phyloP scores from a whole-genome alignment of 2,113 vertebrate genomes.

The Heterochromis multidens region DNA sequence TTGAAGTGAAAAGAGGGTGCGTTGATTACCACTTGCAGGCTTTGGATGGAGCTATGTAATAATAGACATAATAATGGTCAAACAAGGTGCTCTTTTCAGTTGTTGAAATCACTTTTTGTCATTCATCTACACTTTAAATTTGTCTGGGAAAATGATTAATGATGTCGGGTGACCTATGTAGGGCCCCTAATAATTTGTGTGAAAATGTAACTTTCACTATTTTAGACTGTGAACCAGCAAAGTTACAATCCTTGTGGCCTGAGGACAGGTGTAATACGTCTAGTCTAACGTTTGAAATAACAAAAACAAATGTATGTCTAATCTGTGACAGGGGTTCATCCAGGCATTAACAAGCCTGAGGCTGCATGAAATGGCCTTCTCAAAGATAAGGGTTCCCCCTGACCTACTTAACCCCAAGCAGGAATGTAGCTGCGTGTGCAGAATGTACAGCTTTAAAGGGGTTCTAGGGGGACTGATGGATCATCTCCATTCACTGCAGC shows the following conservation, averaged over 20 bases:
- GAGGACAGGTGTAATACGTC: neutral
- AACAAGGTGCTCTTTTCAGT: neutral
- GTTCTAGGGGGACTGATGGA: constrained; percentile 35
- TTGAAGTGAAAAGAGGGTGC: neutral
- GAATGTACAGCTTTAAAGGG: constrained; percentile 61
- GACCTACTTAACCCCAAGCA: constrained; percentile 59
- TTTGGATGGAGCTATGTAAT: neutral
- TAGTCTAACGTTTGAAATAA: neutral
- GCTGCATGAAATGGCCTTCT: constrained; percentile 27
- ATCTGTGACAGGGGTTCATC: neutral
- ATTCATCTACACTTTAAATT: neutral
- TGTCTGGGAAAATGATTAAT: neutral
- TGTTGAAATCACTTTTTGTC: neutral
- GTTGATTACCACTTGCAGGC: neutral
- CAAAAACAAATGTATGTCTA: neutral
- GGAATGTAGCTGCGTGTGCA: constrained; percentile 71
- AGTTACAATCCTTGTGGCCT: neutral
- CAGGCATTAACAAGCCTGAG: constrained; percentile 24
- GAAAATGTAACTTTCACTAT: neutral
- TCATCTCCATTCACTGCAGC: constrained; percentile 66
- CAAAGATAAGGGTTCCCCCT: constrained; percentile 56
- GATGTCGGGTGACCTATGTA: neutral
- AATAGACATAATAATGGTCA: too few relatives aligned
- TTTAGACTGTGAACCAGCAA: neutral
- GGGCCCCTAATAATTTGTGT: neutral